Evolutionary conservation across 2,797 vertebrate genomes (phyloP), one percentile per base, ranked within the genome.

Genomic region (Pipistrellus kuhlii): DNA sequence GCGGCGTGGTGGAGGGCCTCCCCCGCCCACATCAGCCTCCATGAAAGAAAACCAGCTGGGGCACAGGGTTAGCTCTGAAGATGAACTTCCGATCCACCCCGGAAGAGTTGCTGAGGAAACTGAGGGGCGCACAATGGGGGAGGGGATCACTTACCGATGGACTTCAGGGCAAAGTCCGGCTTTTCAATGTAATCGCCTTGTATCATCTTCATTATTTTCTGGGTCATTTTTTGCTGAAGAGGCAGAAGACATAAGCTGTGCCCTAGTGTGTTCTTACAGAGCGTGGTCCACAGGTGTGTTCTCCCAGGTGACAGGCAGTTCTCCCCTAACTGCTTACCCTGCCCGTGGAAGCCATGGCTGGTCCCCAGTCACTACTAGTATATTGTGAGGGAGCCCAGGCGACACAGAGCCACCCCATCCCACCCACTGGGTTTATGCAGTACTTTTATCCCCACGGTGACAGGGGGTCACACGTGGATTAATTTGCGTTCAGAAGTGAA

Each of bases 81-180:
- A 21, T 7, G 41, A 15, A n/a, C 27, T 78, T 85, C 32, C 41
- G 25, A 25, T n/a, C 64, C 3, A 5, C 6, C 41, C 72, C 12
- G 13, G 51, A 13, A 80, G 53, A n/a, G 57, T 75, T 88, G 81
- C 71, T 85, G 76, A 38, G 87, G 77, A 51, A n/a, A 30, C 75
- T 6, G 88, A 84, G 6, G 23, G 10, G 6, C 62, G 35, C 17
- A 8, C 27, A 11, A 1, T 3, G 55, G 10, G 27, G 25, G 30
- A 20, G 32, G 14, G 12, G 18, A 12, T 17, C 71, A 46, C 96
- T 86, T 69, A 96, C 97, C 98, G 55, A 96, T 94, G 18, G 96
- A 97, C 85, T 97, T 96, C 2, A 97, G 94, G 55, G 97, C 97
- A 59, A 96, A 98, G 93, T 98, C 96, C 0, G n/a, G 81, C 87